Evolutionary conservation across 2,797 vertebrate species (phyloP).

Genomic region (Pyrocephalus nanus): DNA sequence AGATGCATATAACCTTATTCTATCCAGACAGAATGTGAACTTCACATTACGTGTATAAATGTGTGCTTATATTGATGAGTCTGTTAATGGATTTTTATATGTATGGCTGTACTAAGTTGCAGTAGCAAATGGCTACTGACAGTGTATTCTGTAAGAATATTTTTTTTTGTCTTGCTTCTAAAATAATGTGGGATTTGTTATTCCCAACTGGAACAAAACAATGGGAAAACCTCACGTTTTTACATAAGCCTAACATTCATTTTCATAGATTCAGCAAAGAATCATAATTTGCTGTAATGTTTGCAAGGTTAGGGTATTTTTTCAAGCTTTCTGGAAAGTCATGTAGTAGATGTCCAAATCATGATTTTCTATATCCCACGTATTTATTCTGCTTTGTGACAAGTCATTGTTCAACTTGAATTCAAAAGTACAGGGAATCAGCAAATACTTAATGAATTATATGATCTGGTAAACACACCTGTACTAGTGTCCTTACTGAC

Average conservation of each 20-base stretch:
- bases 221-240: rapidly evolving
- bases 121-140: background rate
- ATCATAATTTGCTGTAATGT: background rate
- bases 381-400: background rate
- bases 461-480: background rate
- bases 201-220: background rate
- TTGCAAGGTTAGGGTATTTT: background rate
- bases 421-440: background rate
- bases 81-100: background rate
- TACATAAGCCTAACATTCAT: background rate
- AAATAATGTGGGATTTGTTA: rapidly evolving
- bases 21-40: background rate
- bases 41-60: rapidly evolving
- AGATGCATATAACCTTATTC: background rate
- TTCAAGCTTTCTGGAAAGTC: background rate
- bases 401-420: background rate
- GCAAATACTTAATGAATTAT: background rate
- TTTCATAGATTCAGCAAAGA: background rate
- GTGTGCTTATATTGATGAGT: background rate
- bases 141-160: background rate
- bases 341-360: background rate
- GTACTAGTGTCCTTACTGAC: background rate
- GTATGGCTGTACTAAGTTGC: background rate
- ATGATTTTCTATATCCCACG: rapidly evolving
- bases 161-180: background rate